Conservation (phyloP, 2,888 invertebrate genomes). For the Trypoxylon attenuatum region DNA sequence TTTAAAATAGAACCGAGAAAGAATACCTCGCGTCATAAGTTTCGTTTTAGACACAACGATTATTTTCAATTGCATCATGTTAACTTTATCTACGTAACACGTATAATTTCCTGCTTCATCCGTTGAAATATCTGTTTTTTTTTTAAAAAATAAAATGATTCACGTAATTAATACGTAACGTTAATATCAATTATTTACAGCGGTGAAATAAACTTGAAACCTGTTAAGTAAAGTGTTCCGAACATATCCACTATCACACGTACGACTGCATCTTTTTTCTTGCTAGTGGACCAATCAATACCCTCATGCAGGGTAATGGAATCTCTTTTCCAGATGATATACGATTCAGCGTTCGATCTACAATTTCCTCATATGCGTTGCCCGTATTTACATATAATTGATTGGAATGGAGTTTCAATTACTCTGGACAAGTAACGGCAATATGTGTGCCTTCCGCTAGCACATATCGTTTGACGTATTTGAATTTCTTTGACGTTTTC, state of each 20-base stretch:
- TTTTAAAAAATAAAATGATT: neutral
- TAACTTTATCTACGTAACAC: slow-evolving; percentile 80
- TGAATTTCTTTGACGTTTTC: slow-evolving; percentile 73
- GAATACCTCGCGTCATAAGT: slow-evolving; percentile 76
- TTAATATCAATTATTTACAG: too few relatives aligned
- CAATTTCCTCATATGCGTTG: neutral
- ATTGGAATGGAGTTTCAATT: slow-evolving; percentile 31
- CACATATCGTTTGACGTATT: slow-evolving; percentile 75
- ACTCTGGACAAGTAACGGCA: slow-evolving; percentile 78
- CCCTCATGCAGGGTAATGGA: slow-evolving; percentile 75
- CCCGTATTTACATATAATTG: neutral
- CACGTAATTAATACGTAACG: neutral
- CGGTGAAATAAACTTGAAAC: slow-evolving; percentile 22
- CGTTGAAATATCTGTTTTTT: slow-evolving; percentile 76
- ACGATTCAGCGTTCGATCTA: slow-evolving; percentile 74
- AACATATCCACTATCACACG: slow-evolving; percentile 77
- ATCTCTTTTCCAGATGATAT: slow-evolving; percentile 78
- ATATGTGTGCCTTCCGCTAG: slow-evolving; percentile 77
- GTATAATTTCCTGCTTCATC: slow-evolving; percentile 83
- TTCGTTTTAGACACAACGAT: slow-evolving; percentile 76
- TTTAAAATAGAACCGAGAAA: neutral
- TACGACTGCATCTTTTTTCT: slow-evolving; percentile 72
- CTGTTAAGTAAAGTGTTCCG: slow-evolving; percentile 77
- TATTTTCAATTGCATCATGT: slow-evolving; percentile 76
- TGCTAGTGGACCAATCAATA: slow-evolving; percentile 57